Evolutionary conservation across 2,113 vertebrate genomes (phyloP).

Genomic region (Charadrius vociferus): DNA sequence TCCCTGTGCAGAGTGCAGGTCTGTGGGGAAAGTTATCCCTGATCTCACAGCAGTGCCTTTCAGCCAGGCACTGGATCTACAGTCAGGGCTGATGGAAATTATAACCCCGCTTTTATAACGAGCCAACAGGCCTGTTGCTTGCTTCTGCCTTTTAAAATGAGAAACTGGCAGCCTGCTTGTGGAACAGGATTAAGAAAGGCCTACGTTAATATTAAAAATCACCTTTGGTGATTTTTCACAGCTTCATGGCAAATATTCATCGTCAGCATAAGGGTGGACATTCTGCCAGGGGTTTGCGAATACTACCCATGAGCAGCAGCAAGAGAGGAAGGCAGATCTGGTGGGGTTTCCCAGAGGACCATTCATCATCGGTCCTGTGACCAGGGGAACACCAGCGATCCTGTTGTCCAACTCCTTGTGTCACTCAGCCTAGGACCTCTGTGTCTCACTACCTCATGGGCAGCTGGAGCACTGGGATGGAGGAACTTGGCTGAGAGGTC

Average conservation of each 20-base stretch:
- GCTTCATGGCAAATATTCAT: background rate
- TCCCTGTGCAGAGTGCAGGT: background rate
- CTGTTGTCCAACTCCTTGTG: background rate
- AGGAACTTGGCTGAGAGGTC: background rate
- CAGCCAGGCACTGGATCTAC: background rate
- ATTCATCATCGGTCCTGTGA: background rate
- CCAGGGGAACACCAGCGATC: rapidly evolving
- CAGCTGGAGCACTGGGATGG: background rate
- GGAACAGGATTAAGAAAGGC: background rate
- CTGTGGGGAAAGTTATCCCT: rapidly evolving
- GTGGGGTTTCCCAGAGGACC: background rate
- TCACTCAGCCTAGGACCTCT: background rate
- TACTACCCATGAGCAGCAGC: background rate
- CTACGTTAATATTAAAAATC: background rate
- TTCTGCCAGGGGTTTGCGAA: background rate
- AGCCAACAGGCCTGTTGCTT: background rate
- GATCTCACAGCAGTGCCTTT: background rate
- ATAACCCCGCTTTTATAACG: background rate
- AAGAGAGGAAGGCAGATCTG: background rate
- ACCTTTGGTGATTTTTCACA: background rate
- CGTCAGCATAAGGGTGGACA: background rate
- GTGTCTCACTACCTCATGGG: rapidly evolving
- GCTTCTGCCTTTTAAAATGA: background rate
- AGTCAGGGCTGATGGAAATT: background rate
- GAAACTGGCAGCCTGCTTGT: background rate